Base-by-base conservation (phyloP, 2,888 invertebrate genomes). In the Deilephila elpenor region DNA sequence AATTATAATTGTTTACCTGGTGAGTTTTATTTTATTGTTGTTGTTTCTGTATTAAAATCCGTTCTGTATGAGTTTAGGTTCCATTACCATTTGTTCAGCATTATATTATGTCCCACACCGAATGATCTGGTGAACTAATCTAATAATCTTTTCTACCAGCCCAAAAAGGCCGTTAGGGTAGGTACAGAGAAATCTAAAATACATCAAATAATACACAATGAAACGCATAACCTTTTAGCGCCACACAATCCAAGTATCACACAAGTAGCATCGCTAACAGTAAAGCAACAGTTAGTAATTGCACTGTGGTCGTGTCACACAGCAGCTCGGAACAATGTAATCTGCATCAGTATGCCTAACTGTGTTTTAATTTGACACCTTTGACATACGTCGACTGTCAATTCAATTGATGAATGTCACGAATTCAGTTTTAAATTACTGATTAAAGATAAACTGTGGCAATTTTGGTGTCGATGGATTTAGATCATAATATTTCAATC, bases 361-460 rank as follows among this genome's bases (percentile, higher is more conserved):
- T 17, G 67, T 67, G 25, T 51, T 67, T 67, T 67, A 67, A 67
- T 67, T 51, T 67, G 67, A 67, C 67, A 67, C 67, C 67, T 67
- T 51, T 67, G 67, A 67, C 67, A 67, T 67, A n/a, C 11, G 44
- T 44, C 44, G 11, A n/a, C 6, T 51, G 51, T 67, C 51, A 7
- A 67, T 67, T 44, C 25, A 20, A 67, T 25, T 29, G 51, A 67
- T 67, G 7, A 25, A 51, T 67, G 51, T 44, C 14, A 64, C 37
- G 67, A 20, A 17, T 20, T 25, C 25, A 51, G 17, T 34, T 20
- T 20, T 44, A 44, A 14, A 44, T 44, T 44, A 44, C 44, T 44
- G 44, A 44, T 44, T 44, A 11, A 0, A 44, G 44, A 44, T 44
- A 44, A 11, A 2, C 44, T 44, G 14, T 44, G 44, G 44, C 11